Evolutionary conservation across 2,113 vertebrate genomes (phyloP).

Genomic region (Octodon degus): DNA sequence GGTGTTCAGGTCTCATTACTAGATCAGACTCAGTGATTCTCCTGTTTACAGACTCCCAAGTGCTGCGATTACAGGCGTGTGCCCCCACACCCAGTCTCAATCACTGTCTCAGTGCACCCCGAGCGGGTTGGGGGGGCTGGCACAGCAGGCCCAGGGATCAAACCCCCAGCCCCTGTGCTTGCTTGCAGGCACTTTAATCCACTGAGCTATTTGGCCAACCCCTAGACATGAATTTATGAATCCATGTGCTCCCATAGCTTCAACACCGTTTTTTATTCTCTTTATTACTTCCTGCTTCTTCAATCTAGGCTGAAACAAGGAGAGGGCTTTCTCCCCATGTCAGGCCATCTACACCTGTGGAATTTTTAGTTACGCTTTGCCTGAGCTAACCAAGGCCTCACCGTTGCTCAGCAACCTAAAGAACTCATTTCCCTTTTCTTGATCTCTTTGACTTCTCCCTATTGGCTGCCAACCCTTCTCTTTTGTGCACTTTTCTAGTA

Average conservation of each 20-base stretch:
- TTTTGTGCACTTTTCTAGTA: not conserved
- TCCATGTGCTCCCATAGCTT: not conserved
- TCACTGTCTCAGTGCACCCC: no score
- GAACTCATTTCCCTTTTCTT: not conserved
- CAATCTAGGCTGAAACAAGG: not conserved
- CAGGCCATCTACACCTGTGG: not conserved
- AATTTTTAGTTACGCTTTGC: not conserved
- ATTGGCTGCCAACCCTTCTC: not conserved
- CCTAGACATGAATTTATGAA: not conserved
- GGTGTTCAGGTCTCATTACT: no score
- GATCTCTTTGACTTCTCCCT: not conserved
- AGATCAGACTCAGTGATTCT: no score
- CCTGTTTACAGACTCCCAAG: no score
- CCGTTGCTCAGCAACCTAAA: not conserved
- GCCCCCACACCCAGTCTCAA: no score
- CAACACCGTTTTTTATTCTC: not conserved
- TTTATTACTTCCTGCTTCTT: not conserved
- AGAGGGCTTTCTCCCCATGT: not conserved
- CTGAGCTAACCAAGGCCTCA: not conserved
- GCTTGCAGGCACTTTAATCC: no score
- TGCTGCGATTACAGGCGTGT: no score
- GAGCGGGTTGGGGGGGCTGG: no score
- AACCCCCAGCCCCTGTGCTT: no score
- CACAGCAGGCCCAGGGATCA: no score
- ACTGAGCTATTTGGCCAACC: no score